Evolutionary conservation across 1,140 invertebrate genomes (phyloP).

Genomic region (Chlorops oryzae): DNA sequence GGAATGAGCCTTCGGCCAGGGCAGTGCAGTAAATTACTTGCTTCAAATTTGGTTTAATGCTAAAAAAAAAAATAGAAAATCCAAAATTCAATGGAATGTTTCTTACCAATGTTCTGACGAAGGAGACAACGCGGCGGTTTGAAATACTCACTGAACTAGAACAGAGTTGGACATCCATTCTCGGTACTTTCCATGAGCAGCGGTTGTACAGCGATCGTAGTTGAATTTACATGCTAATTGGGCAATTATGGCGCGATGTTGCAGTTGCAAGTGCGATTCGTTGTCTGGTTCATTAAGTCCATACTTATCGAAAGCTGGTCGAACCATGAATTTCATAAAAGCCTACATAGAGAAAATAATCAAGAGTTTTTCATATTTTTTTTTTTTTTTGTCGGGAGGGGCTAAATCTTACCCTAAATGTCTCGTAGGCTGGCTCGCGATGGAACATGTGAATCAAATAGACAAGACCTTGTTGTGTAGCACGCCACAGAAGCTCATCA

Average conservation of each 20-base stretch:
- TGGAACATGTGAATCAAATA: conserved; percentile 41
- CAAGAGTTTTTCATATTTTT: no score
- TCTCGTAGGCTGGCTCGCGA: conserved; percentile 43
- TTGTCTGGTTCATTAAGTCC: conserved; percentile 40
- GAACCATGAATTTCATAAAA: conserved; percentile 44
- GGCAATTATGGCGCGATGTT: conserved; percentile 50
- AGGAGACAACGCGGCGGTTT: not conserved
- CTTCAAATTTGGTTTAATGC: conserved; percentile 50
- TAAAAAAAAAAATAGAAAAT: conserved; percentile 19
- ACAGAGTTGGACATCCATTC: conserved; percentile 48
- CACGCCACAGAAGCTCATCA: conserved; percentile 39
- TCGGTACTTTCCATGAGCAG: conserved; percentile 46
- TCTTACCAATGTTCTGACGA: not conserved
- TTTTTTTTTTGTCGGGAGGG: no score
- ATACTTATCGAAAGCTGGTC: conserved; percentile 37
- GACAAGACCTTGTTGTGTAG: conserved; percentile 33
- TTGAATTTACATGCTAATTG: conserved; percentile 50
- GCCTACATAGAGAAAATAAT: conserved; percentile 21
- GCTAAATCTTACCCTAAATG: conserved; percentile 30
- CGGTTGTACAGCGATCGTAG: conserved; percentile 48
- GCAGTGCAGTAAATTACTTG: conserved; percentile 54
- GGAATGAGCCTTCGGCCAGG: conserved; percentile 48
- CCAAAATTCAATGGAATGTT: not conserved
- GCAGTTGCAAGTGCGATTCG: conserved; percentile 48
- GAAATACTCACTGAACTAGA: conserved; percentile 30